phyloP scores from a whole-genome alignment of 2,113 vertebrate species.

The Hydropotes inermis region DNA sequence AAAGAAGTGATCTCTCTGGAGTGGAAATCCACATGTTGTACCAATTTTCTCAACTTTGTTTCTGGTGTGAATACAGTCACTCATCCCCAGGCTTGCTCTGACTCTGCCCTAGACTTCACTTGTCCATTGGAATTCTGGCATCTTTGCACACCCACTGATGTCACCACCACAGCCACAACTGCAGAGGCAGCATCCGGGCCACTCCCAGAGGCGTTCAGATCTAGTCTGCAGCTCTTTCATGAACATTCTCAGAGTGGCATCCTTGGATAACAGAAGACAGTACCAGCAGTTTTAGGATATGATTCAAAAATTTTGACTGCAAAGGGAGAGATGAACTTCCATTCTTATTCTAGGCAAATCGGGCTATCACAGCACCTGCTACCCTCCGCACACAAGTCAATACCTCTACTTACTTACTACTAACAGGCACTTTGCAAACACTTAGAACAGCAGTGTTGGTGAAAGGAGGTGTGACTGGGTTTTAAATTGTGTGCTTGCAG shows the following conservation, averaged over 20 bases:
- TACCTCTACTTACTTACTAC: neutral
- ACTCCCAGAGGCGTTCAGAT: rapidly evolving
- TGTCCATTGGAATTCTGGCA: neutral
- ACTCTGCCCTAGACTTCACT: neutral
- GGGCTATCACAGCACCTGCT: neutral
- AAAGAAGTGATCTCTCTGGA: neutral
- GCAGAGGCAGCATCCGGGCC: neutral
- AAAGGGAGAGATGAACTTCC: neutral
- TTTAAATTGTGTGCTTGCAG: neutral
- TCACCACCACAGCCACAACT: too few species aligned
- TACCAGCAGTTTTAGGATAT: neutral
- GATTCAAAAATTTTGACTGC: neutral
- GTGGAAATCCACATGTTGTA: neutral
- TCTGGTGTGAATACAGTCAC: neutral
- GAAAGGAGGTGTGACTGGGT: neutral
- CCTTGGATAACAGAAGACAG: neutral
- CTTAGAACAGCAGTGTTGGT: neutral
- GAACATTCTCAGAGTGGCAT: neutral
- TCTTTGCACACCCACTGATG: neutral
- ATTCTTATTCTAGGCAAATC: neutral
- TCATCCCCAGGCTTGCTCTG: neutral
- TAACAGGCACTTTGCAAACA: neutral
- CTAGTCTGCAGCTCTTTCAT: neutral
- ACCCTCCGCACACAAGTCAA: neutral
- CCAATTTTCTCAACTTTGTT: neutral